These are phyloP conservation scores for Pogonus chalceus DNA, from an alignment of 1,140 invertebrate species.

Conservation along the genomic window DNA sequence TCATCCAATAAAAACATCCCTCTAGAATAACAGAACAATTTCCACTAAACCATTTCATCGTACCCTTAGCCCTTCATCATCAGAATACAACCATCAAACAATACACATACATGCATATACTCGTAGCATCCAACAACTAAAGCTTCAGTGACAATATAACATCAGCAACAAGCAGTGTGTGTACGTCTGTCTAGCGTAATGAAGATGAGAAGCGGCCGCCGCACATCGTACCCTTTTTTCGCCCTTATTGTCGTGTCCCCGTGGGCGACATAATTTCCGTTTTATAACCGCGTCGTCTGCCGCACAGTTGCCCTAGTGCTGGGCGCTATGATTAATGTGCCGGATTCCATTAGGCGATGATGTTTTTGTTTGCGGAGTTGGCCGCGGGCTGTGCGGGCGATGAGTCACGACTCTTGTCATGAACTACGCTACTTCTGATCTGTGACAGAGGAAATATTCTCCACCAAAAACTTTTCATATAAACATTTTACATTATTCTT, in stretches of 20 bases:
- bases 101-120: too few species aligned
- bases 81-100: too few species aligned
- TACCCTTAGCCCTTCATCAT: too few species aligned
- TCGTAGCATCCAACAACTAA: too few species aligned
- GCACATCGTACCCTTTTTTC: constrained; percentile 7
- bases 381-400: constrained; percentile 17
- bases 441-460: too few species aligned
- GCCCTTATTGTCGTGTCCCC: constrained; percentile 22
- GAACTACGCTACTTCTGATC: too few species aligned
- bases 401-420: constrained; percentile 23
- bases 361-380: constrained; percentile 29
- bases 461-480: too few species aligned
- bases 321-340: constrained; percentile 30
- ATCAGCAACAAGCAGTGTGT: background rate
- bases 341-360: constrained; percentile 32
- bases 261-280: constrained; percentile 34
- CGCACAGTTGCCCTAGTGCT: constrained; percentile 16
- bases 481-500: too few species aligned
- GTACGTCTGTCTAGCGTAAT: background rate
- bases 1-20: too few species aligned
- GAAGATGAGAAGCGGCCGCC: too few species aligned
- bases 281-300: constrained; percentile 25
- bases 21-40: too few species aligned
- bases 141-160: background rate
- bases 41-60: too few species aligned